Evolutionary conservation across 2,888 invertebrate genomes (phyloP).

Genomic region (Lasius fuliginosus): DNA sequence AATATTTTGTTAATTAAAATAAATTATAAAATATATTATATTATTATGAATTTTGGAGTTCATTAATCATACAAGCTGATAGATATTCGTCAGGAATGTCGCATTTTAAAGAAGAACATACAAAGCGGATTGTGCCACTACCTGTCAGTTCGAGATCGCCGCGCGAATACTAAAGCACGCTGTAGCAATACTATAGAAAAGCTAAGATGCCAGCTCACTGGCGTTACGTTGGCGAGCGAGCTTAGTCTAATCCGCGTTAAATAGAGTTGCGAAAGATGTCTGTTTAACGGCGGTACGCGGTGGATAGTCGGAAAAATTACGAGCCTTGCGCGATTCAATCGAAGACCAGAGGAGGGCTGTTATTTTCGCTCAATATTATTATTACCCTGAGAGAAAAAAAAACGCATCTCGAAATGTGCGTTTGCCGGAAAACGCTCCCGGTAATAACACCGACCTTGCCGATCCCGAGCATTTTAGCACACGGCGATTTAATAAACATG

Average conservation of each 20-base stretch:
- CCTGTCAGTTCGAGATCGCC: too few species aligned
- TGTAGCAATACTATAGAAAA: conserved; percentile 5
- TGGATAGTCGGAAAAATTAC: conserved; percentile 44
- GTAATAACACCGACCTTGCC: conserved; percentile 38
- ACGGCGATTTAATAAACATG: conserved; percentile 67
- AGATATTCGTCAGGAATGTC: too few species aligned
- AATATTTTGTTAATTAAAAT: too few species aligned
- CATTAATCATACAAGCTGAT: neutral
- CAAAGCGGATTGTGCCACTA: neutral
- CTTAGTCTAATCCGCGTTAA: conserved; percentile 10
- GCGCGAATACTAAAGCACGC: too few species aligned
- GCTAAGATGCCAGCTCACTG: conserved; percentile 37
- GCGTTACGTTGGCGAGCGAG: neutral
- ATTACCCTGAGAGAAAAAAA: conserved; percentile 17
- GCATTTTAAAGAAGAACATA: neutral
- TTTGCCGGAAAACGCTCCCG: conserved; percentile 40
- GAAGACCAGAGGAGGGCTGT: conserved; percentile 44
- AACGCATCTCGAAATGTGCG: conserved; percentile 6
- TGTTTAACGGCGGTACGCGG: conserved; percentile 35
- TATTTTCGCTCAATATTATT: conserved; percentile 65
- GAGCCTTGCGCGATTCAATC: conserved; percentile 49
- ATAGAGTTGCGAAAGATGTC: conserved; percentile 11
- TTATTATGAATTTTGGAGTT: neutral
- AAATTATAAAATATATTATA: too few species aligned
- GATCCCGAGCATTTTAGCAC: conserved; percentile 54